Evolutionary conservation across 2,797 vertebrate species (phyloP), one percentile per base, ranked within the genome.

Genomic region (Rhynchonycteris naso): DNA sequence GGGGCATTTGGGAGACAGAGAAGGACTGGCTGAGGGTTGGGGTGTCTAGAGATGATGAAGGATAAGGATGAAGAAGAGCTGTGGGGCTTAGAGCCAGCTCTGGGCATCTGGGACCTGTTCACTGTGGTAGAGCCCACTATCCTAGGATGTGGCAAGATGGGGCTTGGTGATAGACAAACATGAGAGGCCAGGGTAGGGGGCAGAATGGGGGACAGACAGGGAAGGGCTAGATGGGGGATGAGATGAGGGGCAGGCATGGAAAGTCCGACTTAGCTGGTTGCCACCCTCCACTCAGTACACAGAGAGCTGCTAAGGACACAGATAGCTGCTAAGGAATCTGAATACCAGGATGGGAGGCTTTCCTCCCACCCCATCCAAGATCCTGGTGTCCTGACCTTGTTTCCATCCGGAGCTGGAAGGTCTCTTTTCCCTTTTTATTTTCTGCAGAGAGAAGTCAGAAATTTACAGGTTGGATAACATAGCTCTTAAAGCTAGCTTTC

Each of bases 401-500:
- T 79, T 92, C 72, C 21, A 92, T 92, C 61, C 12, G 47, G 22
- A 97, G 93, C 59, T 2, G 84, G 75, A 93, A 97, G 52, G 93
- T 97, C 28, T 91, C 93, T 30, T 96, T 50, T 6, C 24, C 76
- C 2, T 81, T 86, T 72, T 72, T 92, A 24, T 86, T 88, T 43
- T 71, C 97, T 97, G 95, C 47, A 59, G 82, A 94, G 28, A 92
- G 65, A 96, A 78, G 50, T 59, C 56, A 90, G 79, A 78, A 35
- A 50, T 47, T 90, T 52, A 91, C 83, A 52, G 54, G 28, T n/a
- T 52, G 61, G 69, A 12, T 21, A 52, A 89, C 26, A 63, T 14
- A 63, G 19, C 22, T 74, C 80, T 59, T 61, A 81, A 71, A 84
- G 38, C 35, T 58, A 38, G 68, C 35, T 38, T 92, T 61, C 54